Percentiles rank a stretch among this genome's conserved stretches.
Conservation (phyloP, 2,888 invertebrate species). For the Ophion costatus region DNA sequence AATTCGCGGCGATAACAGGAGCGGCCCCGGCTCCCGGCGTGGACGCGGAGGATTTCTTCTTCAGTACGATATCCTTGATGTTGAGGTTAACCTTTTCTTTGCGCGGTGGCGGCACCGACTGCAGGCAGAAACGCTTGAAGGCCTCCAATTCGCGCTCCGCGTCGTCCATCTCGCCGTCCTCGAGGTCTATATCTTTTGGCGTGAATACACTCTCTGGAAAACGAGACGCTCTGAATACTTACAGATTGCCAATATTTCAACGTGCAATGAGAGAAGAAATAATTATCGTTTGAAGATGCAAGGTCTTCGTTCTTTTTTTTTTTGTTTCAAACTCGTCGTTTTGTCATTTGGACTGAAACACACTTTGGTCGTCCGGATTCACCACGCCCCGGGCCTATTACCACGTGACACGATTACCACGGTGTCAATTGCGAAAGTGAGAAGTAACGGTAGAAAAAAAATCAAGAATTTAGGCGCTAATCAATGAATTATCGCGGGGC, state of each 20-base stretch:
- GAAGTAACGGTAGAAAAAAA: background rate
- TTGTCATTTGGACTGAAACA: background rate
- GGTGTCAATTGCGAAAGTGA: background rate
- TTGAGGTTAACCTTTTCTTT: conserved; percentile 92
- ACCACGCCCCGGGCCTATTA: background rate
- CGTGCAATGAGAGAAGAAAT: conserved; percentile 41
- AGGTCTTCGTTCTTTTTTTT: conserved; percentile 1
- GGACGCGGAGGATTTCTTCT: conserved; percentile 85
- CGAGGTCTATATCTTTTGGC: conserved; percentile 91
- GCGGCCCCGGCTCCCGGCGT: conserved; percentile 68
- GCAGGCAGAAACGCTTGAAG: conserved; percentile 94
- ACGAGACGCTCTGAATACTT: conserved; percentile 79
- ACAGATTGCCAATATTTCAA: conserved; percentile 68
- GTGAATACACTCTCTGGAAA: conserved; percentile 89
- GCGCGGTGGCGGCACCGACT: conserved; percentile 91
- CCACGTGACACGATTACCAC: conserved; percentile 5
- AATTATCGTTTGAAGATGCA: background rate
- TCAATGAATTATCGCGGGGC: conserved; percentile 4
- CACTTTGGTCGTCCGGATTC: background rate
- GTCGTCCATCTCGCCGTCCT: conserved; percentile 91
- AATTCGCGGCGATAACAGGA: conserved; percentile 79
- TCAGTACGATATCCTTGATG: conserved; percentile 90
- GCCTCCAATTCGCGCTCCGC: conserved; percentile 93
- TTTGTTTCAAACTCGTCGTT: background rate
- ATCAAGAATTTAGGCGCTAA: too few relatives aligned